Base-by-base conservation (phyloP, 2,888 invertebrate species). In the Stictocephala bisonia region DNA sequence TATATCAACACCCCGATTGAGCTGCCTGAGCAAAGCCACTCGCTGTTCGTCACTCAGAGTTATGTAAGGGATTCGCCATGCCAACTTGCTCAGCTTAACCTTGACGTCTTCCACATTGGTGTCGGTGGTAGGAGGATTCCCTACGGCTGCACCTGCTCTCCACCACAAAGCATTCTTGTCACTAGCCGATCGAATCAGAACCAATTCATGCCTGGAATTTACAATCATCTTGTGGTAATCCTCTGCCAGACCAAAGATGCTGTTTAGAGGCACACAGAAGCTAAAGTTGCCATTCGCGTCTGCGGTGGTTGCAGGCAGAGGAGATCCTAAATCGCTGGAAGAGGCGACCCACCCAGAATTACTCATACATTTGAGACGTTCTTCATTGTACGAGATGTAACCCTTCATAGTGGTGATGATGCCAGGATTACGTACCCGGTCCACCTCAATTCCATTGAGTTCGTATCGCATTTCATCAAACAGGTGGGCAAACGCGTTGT, bases 391-490 rank as follows among this genome's bases (percentile, higher is more conserved):
- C n/a, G 56, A 56, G 7, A n/a, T 26, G n/a, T 56, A 56, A 3
- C 27, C 27, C 26, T 56, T 56, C 7, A 56, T 11, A 4, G 56
- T 9, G 2, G 56, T 26, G 6, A 29, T 56, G 2, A 56, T 76
- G 15, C 83, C 82, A 26, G 81, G 77, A 79, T 82, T 82, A 74
- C 81, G 79, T 20, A 56, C 77, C 3, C 78, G 74, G 79, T 82
- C 81, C 50, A 83, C 80, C 75, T 81, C 81, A n/a, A 80, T 75
- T 27, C 80, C 82, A 74, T 81, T 82, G 11, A 82, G 26, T 75
- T 82, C 81, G 77, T 83, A 83, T 4, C 82, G 79, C 69, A 82
- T 81, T 83, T 71, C 41, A 27, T 35, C 69, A 29, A 73, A 73
- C 11, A 74, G 20, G 35, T 35, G 31, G 18, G 66, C 20, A 51